Evolutionary conservation across 2,888 invertebrate genomes (phyloP).

Genomic region (Lepidocyrtoides sp.): DNA sequence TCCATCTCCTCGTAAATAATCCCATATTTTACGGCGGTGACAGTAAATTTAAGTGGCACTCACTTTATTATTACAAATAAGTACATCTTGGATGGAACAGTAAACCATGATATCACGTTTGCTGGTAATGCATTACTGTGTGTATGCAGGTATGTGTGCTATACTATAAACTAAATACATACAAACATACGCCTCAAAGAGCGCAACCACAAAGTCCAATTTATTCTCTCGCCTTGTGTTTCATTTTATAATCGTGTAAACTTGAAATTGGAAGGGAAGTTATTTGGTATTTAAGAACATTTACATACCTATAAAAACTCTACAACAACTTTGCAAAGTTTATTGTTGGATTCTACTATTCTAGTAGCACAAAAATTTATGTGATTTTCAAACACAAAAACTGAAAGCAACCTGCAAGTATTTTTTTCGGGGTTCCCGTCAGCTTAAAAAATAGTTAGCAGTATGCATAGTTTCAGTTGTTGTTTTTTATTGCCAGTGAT

Average conservation of each 20-base stretch:
- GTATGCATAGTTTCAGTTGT: not conserved
- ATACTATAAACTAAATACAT: not conserved
- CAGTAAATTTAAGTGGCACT: constrained; percentile 59
- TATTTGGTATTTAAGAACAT: not conserved
- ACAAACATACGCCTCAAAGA: too few species aligned
- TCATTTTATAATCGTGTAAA: constrained; percentile 19
- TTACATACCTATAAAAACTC: not conserved
- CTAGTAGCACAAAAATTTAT: not conserved
- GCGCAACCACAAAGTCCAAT: constrained; percentile 13
- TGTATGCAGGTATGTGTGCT: too few species aligned
- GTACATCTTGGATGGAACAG: not conserved
- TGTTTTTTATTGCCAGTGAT: not conserved
- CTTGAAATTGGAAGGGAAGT: too few species aligned
- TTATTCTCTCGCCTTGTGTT: not conserved
- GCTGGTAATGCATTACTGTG: too few species aligned
- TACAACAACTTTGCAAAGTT: too few species aligned
- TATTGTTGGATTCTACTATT: too few species aligned
- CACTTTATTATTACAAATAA: constrained; percentile 31
- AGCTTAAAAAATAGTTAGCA: not conserved
- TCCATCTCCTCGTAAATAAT: constrained; percentile 50
- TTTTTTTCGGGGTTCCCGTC: not conserved
- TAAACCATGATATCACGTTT: not conserved
- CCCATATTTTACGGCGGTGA: constrained; percentile 45
- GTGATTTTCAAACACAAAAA: not conserved
- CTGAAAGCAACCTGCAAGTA: not conserved